A percentile compares a stretch with the other conserved stretches of the same genome.
Evolutionary conservation across 2,888 invertebrate species (phyloP).

Genomic region (Ectobius pallidus): DNA sequence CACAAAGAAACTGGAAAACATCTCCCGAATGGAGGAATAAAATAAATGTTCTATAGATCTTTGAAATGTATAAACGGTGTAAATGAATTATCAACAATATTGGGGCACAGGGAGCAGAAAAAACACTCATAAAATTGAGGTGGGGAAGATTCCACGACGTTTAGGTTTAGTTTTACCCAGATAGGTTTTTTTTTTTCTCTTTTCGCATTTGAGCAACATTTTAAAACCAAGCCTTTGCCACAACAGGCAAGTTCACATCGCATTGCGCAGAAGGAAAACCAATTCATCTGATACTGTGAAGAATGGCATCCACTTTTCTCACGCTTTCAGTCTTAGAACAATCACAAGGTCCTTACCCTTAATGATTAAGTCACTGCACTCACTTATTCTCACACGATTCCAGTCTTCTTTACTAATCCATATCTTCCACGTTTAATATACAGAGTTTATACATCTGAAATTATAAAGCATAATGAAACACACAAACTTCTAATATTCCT

Average conservation of each 20-base stretch:
- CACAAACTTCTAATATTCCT: too few species aligned
- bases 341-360: not conserved
- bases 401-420: not conserved
- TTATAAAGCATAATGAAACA: too few species aligned
- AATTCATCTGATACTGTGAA: not conserved
- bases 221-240: not conserved
- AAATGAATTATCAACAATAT: not conserved
- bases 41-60: not conserved
- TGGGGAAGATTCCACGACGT: not conserved
- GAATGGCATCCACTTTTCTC: constrained; percentile 9
- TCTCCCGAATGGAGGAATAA: not conserved
- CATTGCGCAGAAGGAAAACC: not conserved
- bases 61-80: not conserved
- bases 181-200: not conserved
- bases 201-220: constrained; percentile 11
- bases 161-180: too few species aligned
- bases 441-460: constrained; percentile 1
- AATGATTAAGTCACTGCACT: not conserved
- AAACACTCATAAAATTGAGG: not conserved
- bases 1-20: not conserved
- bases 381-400: too few species aligned
- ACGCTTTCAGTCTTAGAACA: not conserved
- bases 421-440: not conserved
- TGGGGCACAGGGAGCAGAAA: not conserved
- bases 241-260: not conserved